A percentile compares a stretch with the other conserved stretches of the same genome.
These are phyloP conservation scores for Frankliniella fusca DNA, from an alignment of 2,888 invertebrate species.

Conservation along the genomic window DNA sequence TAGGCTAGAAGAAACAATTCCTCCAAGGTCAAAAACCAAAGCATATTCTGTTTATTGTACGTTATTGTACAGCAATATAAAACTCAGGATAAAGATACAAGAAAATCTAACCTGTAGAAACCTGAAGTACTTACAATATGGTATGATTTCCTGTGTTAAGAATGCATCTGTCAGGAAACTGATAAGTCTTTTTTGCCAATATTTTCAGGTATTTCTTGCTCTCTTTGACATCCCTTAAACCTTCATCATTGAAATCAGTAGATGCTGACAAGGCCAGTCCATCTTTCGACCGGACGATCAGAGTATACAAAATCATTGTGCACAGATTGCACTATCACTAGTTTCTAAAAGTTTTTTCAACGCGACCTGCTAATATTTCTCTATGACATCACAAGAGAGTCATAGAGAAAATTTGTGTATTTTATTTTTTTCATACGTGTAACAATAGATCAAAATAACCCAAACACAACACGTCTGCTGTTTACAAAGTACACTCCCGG, in stretches of 20 bases:
- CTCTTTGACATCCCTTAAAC: slow-evolving; percentile 43
- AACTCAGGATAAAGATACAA: background rate
- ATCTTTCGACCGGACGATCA: slow-evolving; percentile 44
- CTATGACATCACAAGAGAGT: background rate
- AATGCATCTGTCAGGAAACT: slow-evolving; percentile 46
- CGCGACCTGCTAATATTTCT: background rate
- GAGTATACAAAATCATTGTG: slow-evolving; percentile 43
- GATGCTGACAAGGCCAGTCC: slow-evolving; percentile 46
- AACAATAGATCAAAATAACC: background rate
- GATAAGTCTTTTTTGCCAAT: slow-evolving; percentile 43
- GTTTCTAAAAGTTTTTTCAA: too few relatives aligned
- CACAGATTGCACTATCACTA: background rate
- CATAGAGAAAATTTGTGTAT: background rate
- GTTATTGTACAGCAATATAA: background rate
- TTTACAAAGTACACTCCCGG: background rate
- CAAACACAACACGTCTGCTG: slow-evolving; percentile 22
- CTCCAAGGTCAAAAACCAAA: background rate
- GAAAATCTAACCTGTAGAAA: background rate
- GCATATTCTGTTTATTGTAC: background rate
- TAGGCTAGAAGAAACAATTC: slow-evolving; percentile 40
- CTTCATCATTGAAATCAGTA: slow-evolving; percentile 44
- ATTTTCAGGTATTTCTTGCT: slow-evolving; percentile 45
- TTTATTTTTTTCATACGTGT: background rate
- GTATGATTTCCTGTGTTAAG: slow-evolving; percentile 44
- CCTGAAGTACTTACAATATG: slow-evolving; percentile 45